These are phyloP conservation scores for Erannis defoliaria DNA, from an alignment of 2,888 invertebrate genomes.

Conservation along the genomic window DNA sequence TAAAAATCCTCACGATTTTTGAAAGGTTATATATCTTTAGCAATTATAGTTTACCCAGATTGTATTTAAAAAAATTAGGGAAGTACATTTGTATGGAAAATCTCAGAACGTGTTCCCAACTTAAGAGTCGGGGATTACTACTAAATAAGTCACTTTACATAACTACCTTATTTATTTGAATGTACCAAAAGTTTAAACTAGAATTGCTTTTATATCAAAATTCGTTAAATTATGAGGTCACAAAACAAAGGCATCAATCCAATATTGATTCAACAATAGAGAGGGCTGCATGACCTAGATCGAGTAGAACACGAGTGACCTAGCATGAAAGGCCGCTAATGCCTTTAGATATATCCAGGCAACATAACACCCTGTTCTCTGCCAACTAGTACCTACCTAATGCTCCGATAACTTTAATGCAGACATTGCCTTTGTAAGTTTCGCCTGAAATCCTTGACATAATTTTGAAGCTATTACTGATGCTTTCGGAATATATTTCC, in stretches of 20 bases:
- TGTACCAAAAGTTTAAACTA: too few species aligned
- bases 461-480: constrained; percentile 21
- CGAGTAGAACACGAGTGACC: constrained; percentile 60
- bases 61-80: too few species aligned
- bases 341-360: constrained; percentile 55
- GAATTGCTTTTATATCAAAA: constrained; percentile 1
- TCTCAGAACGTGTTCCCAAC: too few species aligned
- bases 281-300: constrained; percentile 73
- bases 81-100: too few species aligned
- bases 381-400: constrained; percentile 23
- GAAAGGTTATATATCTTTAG: too few species aligned
- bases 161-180: too few species aligned
- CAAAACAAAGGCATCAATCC: constrained; percentile 45
- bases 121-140: too few species aligned
- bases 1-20: too few species aligned
- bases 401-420: constrained; percentile 27
- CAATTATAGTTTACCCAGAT: too few species aligned
- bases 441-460: constrained; percentile 16
- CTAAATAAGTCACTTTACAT: too few species aligned
- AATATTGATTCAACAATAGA: constrained; percentile 70
- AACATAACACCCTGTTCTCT: constrained; percentile 43
- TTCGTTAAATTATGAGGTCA: constrained; percentile 2
- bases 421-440: constrained; percentile 21
- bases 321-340: constrained; percentile 64
- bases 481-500: constrained; percentile 20